Base-by-base conservation (phyloP, 2,888 invertebrate species). In the Lottia gigantea region DNA sequence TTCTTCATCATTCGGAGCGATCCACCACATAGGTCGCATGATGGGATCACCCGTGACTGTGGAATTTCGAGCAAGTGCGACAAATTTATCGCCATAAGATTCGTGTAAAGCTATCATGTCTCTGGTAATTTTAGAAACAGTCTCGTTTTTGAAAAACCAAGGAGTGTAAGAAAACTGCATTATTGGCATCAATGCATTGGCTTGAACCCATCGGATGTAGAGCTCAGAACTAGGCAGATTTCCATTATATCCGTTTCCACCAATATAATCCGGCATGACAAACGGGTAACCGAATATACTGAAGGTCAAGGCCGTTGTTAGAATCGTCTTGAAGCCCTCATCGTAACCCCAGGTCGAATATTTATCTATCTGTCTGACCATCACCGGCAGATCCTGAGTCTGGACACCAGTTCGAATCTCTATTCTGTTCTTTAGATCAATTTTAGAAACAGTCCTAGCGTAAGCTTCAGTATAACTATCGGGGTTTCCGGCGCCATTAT, bases 151-250 rank as follows among this genome's bases (percentile, higher is more conserved):
- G 82, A 95, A 97, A 86, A 95, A 95, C 85, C 94, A 95, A 0
- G 97, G 97, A 63, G 95, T 89, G 84, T 95, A 93, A 0, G 95
- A 95, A 81, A 96, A 97, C 84, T 96, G 94, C 89, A 97, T 94
- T 0, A 96, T 94, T 0, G 97, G 97, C 79, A 98, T 89, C 86
- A 97, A 97, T 0, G 95, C 94, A 2, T 95, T 94, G 83, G 97
- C 90, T 84, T 95, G 93, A 46, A 93, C 88, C 97, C 97, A 97
- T 82, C 95, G 90, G 49, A 95, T 92, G 82, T 93, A 93, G 15
- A 90, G 83, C 71, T 90, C 88, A 63, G 80, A 76, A 62, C 83
- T 83, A 19, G 81, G 80, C n/a, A 80, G 65, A 19, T 74, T 66
- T 14, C 75, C 77, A 25, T 75, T 66, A 64, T 83, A 83, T n/a